These are phyloP conservation scores for Styela clava DNA, from an alignment of 23 tunicate genomes.

Conservation along the genomic window DNA sequence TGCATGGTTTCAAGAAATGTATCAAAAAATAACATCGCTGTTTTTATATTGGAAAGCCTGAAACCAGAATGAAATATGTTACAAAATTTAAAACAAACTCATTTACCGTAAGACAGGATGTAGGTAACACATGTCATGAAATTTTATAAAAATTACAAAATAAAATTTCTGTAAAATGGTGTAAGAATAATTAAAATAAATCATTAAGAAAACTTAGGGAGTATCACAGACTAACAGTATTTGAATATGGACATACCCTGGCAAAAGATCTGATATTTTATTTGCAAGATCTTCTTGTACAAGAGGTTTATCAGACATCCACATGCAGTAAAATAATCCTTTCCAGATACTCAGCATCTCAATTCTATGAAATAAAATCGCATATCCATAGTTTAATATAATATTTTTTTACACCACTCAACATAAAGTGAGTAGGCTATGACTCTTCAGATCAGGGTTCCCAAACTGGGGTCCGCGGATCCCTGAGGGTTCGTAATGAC, in stretches of 20 bases:
- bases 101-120: background rate
- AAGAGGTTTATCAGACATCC: constrained; percentile 96
- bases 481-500: too few relatives aligned
- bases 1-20: constrained; percentile 70
- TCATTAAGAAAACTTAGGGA: too few relatives aligned
- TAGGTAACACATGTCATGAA: too few relatives aligned
- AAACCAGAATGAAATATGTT: constrained; percentile 14
- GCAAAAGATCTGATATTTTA: constrained; percentile 64
- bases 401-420: background rate
- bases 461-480: too few relatives aligned
- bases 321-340: constrained; percentile 94
- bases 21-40: constrained; percentile 74
- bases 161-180: background rate
- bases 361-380: constrained; percentile 30
- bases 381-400: background rate
- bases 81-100: background rate
- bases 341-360: constrained; percentile 81
- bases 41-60: constrained; percentile 46
- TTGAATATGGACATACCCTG: constrained; percentile 70
- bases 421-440: too few relatives aligned
- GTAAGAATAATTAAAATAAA: too few relatives aligned
- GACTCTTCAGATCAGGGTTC: too few relatives aligned
- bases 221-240: too few relatives aligned
- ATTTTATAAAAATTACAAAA: background rate
- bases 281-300: constrained; percentile 86